Conservation (phyloP, 2,113 vertebrate species). For the Pygoscelis adeliae region DNA sequence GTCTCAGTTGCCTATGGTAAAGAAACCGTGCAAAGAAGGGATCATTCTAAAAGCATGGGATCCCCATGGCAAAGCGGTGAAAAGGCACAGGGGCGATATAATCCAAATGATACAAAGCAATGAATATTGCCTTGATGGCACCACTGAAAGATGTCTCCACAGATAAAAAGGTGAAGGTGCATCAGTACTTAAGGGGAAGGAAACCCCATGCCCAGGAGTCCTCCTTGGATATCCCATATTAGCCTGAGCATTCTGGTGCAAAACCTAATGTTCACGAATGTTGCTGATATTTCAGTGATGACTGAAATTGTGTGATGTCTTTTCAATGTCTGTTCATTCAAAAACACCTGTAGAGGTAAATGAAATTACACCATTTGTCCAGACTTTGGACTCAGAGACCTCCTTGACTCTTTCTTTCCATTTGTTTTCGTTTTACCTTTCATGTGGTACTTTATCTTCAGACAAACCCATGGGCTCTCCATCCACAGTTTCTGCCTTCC, state of each 20-base stretch:
- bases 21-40: background rate
- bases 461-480: background rate
- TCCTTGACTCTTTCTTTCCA: background rate
- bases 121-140: background rate
- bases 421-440: background rate
- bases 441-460: background rate
- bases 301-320: background rate
- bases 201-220: background rate
- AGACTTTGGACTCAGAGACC: background rate
- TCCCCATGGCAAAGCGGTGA: background rate
- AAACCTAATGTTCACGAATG: background rate
- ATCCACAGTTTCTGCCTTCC: background rate
- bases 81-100: background rate
- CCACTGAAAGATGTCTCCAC: background rate
- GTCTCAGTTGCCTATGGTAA: background rate
- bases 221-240: background rate
- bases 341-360: background rate
- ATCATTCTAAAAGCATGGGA: background rate
- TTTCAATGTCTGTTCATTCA: background rate
- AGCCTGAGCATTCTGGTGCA: background rate
- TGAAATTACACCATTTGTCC: background rate
- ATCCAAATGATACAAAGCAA: background rate
- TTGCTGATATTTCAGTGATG: background rate
- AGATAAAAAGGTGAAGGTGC: background rate
- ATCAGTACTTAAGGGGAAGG: background rate